phyloP scores from a whole-genome alignment of 2,113 vertebrate genomes.

The Amia ocellicauda region DNA sequence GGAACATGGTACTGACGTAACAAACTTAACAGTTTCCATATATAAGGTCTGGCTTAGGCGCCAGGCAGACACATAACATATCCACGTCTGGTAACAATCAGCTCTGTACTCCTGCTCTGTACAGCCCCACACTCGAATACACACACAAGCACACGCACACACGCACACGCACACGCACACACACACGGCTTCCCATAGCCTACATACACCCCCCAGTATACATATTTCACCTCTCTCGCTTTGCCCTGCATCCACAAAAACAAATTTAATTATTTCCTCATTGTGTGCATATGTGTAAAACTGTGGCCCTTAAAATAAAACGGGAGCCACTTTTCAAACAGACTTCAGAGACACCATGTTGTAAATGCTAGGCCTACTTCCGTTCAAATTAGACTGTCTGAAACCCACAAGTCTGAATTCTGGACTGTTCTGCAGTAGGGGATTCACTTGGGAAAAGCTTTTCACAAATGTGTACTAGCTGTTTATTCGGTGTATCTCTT shows the following conservation, averaged over 20 bases:
- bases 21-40: slow-evolving; percentile 66
- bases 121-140: neutral
- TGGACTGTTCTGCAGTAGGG: too few species aligned
- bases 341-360: too few species aligned
- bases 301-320: too few species aligned
- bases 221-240: neutral
- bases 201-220: neutral
- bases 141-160: slow-evolving; percentile 2
- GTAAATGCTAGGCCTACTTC: too few species aligned
- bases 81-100: slow-evolving; percentile 63
- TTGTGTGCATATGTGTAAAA: too few species aligned
- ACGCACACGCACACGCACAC: neutral
- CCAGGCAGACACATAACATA: slow-evolving; percentile 49
- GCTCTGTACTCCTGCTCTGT: slow-evolving; percentile 22
- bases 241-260: neutral
- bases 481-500: too few species aligned
- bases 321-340: too few species aligned
- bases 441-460: too few species aligned
- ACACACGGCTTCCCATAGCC: neutral
- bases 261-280: too few species aligned
- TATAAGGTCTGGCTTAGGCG: slow-evolving; percentile 50
- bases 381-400: too few species aligned
- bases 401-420: too few species aligned
- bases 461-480: too few species aligned
- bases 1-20: slow-evolving; percentile 56